A percentile compares a stretch with the other conserved stretches of the same genome.
Conservation (phyloP, 2,113 vertebrate genomes). For the Austrofundulus limnaeus region DNA sequence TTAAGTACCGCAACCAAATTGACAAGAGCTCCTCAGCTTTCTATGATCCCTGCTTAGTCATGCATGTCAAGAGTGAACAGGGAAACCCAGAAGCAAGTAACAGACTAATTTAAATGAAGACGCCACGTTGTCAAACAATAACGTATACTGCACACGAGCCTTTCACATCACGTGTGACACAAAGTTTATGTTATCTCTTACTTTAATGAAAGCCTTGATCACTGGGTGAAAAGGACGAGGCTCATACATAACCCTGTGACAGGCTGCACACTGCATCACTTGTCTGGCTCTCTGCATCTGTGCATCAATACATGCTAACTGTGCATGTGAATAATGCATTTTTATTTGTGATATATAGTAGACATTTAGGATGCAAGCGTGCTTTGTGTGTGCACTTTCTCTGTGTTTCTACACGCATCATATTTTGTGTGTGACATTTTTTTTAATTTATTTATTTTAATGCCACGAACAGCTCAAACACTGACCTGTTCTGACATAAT, state of each 20-base stretch:
- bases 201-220: constrained; percentile 55
- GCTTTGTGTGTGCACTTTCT: neutral
- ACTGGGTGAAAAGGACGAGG: constrained; percentile 43
- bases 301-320: constrained; percentile 3
- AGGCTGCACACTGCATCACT: constrained; percentile 14
- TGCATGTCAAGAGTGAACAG: constrained; percentile 17
- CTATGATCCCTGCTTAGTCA: neutral
- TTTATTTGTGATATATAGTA: neutral
- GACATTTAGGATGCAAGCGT: neutral
- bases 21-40: neutral
- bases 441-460: no score
- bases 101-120: constrained; percentile 19
- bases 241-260: constrained; percentile 31
- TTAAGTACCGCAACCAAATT: constrained; percentile 10
- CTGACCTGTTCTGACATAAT: constrained; percentile 66
- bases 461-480: constrained; percentile 45
- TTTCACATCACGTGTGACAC: constrained; percentile 53
- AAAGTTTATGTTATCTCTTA: constrained; percentile 56
- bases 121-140: constrained; percentile 27
- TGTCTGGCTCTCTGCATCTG: neutral
- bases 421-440: neutral
- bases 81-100: constrained; percentile 12
- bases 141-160: constrained; percentile 10
- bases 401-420: no score
- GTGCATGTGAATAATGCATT: no score